Conservation (phyloP, 2,113 vertebrate genomes). For the Phylloscopus trochiloides region DNA sequence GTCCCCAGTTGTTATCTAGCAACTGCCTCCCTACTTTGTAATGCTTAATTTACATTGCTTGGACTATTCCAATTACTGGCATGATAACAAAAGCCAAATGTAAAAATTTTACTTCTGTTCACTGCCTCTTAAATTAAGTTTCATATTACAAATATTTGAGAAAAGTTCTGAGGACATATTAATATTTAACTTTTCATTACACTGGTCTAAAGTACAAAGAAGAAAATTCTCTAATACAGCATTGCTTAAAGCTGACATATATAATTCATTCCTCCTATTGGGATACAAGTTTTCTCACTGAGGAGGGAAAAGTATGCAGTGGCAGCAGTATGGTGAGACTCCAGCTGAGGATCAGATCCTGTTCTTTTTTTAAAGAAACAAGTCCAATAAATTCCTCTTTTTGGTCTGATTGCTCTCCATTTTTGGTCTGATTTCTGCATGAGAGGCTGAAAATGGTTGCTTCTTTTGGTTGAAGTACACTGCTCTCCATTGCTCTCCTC, state of each 20-base stretch:
- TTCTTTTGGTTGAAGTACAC: neutral
- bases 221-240: neutral
- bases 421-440: neutral
- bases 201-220: neutral
- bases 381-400: neutral
- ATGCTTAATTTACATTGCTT: neutral
- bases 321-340: neutral
- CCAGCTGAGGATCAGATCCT: neutral
- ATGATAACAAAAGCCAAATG: neutral
- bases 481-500: neutral
- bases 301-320: neutral
- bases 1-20: neutral
- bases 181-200: slow-evolving; percentile 61
- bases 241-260: neutral
- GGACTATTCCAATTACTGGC: neutral
- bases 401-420: neutral
- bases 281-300: neutral
- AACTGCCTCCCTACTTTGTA: neutral
- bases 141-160: slow-evolving; percentile 43
- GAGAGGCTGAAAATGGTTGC: neutral
- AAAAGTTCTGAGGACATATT: slow-evolving; percentile 13
- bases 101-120: neutral
- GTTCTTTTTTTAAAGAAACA: neutral
- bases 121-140: slow-evolving; percentile 7
- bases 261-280: slow-evolving; percentile 3